phyloP scores from a whole-genome alignment of 2,113 vertebrate genomes.

The Oncorhynchus kisutch region DNA sequence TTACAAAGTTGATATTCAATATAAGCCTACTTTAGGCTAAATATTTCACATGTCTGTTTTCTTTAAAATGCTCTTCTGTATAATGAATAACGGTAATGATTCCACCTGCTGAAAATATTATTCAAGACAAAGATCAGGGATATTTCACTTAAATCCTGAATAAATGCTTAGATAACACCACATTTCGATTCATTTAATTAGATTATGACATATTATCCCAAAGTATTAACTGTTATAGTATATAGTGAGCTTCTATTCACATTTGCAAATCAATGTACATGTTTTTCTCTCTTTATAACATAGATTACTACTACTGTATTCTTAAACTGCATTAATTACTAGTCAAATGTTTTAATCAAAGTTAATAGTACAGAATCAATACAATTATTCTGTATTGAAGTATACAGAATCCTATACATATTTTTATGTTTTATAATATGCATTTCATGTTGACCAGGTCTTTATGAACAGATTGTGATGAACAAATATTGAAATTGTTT shows the following conservation, averaged over 20 bases:
- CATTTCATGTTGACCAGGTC: not conserved
- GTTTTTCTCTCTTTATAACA: not conserved
- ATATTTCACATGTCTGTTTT: not conserved
- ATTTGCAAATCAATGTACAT: not conserved
- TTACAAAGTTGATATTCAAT: not conserved
- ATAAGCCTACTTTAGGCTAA: not conserved
- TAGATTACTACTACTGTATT: not conserved
- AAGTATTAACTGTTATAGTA: not conserved
- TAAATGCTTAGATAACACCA: not conserved
- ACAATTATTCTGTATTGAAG: not conserved
- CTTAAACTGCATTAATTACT: not conserved
- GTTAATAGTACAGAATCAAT: not conserved
- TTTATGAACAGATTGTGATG: not conserved
- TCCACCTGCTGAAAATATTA: not conserved
- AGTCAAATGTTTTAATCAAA: not conserved
- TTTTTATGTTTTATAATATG: not conserved
- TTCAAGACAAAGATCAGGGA: not conserved
- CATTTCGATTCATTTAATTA: not conserved
- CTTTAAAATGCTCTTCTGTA: no score
- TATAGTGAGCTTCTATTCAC: not conserved
- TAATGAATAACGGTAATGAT: not conserved
- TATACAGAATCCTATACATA: not conserved
- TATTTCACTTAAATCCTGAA: not conserved
- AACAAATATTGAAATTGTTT: not conserved
- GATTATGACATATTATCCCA: not conserved